Conservation (phyloP, 2,888 invertebrate genomes). For the Ommatoiulus sabulosus region DNA sequence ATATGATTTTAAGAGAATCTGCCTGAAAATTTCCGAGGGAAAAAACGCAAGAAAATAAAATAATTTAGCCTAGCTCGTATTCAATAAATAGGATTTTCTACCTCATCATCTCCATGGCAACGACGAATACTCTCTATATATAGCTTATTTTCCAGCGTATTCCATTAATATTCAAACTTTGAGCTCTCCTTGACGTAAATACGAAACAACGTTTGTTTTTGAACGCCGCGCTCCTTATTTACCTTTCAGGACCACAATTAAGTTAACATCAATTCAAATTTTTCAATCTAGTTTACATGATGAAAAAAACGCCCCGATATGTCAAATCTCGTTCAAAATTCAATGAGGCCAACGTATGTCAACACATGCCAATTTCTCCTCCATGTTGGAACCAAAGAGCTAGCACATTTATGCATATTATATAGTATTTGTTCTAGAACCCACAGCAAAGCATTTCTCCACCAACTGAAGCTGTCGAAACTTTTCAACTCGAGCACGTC, state of each 20-base stretch:
- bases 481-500: neutral
- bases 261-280: constrained; percentile 30
- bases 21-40: neutral
- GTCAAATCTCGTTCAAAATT: neutral
- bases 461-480: neutral
- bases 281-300: constrained; percentile 14
- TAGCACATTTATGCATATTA: neutral
- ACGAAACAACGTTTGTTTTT: constrained; percentile 19
- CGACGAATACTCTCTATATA: neutral
- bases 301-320: constrained; percentile 8
- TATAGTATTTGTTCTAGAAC: neutral
- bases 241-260: constrained; percentile 3
- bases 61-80: neutral
- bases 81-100: neutral
- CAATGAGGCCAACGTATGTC: neutral
- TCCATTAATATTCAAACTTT: constrained; percentile 29
- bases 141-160: neutral
- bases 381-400: neutral
- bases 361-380: neutral
- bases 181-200: neutral
- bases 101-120: neutral
- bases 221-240: neutral
- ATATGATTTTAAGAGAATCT: neutral
- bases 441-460: neutral
- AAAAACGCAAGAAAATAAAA: neutral